A percentile compares a stretch with the other conserved stretches of the same genome.
Conservation (phyloP, 2,888 invertebrate genomes). For the Caenorhabditis drosophilae region DNA sequence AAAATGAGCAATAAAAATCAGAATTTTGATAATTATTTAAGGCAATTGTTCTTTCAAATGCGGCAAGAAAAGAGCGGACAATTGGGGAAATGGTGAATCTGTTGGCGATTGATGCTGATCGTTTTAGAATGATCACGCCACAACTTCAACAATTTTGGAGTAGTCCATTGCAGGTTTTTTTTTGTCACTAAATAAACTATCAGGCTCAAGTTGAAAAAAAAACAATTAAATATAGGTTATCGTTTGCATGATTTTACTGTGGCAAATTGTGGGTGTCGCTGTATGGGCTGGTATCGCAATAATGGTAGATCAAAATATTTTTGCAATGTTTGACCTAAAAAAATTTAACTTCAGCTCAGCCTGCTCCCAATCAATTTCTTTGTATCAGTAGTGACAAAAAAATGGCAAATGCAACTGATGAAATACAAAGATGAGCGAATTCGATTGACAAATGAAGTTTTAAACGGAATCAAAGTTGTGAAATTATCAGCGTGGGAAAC, state of each 20-base stretch:
- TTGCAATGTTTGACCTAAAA: neutral
- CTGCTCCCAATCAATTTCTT: constrained; percentile 73
- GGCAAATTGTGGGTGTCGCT: constrained; percentile 76
- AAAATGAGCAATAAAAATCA: no score
- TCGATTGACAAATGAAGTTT: constrained; percentile 89
- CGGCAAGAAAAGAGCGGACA: constrained; percentile 71
- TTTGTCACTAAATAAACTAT: no score
- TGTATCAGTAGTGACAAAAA: constrained; percentile 57
- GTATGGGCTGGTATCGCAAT: constrained; percentile 89
- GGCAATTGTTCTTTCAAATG: constrained; percentile 71
- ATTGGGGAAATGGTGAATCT: constrained; percentile 74
- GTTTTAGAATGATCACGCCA: constrained; percentile 69
- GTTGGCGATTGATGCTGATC: constrained; percentile 73
- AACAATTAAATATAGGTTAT: constrained; percentile 54
- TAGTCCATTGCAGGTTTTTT: constrained; percentile 60
- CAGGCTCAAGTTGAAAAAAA: neutral
- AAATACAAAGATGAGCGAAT: constrained; percentile 90
- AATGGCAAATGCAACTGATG: constrained; percentile 80
- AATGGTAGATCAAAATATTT: constrained; percentile 81
- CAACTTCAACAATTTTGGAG: constrained; percentile 68
- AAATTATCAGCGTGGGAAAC: constrained; percentile 73
- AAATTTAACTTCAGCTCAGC: constrained; percentile 20
- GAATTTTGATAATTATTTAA: no score
- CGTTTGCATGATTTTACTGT: constrained; percentile 69
- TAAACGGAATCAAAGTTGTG: constrained; percentile 83